Conservation (phyloP, 2,113 vertebrate species). For the Poeciliopsis occidentalis region DNA sequence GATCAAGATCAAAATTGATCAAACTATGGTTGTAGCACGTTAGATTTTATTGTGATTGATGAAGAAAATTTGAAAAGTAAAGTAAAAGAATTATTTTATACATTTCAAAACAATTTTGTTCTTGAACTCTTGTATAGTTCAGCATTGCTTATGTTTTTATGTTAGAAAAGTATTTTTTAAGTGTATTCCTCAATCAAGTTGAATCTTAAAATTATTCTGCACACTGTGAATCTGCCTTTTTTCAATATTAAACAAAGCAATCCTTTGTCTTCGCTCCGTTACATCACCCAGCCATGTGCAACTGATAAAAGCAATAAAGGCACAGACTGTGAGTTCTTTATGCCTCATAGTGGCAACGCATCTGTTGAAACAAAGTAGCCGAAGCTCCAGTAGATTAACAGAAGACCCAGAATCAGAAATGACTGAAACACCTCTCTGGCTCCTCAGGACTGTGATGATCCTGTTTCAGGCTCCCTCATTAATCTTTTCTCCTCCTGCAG, state of each 20-base stretch:
- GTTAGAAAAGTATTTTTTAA: neutral
- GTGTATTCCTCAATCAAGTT: neutral
- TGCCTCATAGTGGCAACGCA: conserved; percentile 9
- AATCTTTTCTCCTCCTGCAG: conserved; percentile 47
- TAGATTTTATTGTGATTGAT: neutral
- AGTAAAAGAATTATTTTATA: neutral
- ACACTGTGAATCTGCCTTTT: neutral
- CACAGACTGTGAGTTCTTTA: neutral
- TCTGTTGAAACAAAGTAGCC: conserved; percentile 16
- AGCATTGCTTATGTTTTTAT: no score
- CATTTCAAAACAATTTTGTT: neutral
- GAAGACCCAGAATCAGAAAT: conserved; percentile 33
- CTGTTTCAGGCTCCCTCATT: conserved; percentile 39
- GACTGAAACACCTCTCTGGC: conserved; percentile 35
- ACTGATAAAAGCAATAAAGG: conserved; percentile 8
- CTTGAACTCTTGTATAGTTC: neutral
- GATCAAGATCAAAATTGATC: no score
- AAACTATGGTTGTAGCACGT: no score
- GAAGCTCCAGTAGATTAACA: conserved; percentile 42
- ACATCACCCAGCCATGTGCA: neutral
- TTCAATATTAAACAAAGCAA: neutral
- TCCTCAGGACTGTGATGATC: conserved; percentile 41
- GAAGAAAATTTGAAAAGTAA: neutral
- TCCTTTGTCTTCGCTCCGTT: conserved; percentile 8
- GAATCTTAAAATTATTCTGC: neutral